Evolutionary conservation across 2,797 vertebrate species (phyloP).

Genomic region (Scolopax rusticola): DNA sequence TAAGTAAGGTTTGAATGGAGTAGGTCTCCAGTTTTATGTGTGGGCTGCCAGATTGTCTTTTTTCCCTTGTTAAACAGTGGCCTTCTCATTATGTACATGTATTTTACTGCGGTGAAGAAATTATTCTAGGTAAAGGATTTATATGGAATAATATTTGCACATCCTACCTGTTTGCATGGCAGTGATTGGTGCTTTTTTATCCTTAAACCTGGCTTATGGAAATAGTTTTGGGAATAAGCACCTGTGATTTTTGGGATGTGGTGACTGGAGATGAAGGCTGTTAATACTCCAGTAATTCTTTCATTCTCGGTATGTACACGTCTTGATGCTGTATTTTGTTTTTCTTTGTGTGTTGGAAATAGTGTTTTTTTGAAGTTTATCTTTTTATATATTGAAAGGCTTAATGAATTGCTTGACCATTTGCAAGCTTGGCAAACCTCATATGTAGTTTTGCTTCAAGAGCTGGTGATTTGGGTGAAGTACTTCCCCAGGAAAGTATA

Average conservation of each 20-base stretch:
- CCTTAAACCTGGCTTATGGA: not conserved
- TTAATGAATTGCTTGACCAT: not conserved
- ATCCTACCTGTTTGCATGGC: accelerated
- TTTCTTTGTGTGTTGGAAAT: not conserved
- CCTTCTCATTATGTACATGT: accelerated
- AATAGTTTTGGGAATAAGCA: not conserved
- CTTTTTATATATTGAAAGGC: not conserved
- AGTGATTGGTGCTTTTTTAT: not conserved
- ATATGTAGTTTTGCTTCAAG: not conserved
- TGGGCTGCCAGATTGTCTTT: not conserved
- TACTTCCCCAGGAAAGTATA: not conserved
- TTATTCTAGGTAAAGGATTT: not conserved
- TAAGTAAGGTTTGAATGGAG: not conserved
- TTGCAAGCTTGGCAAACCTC: not conserved
- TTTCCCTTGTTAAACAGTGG: not conserved
- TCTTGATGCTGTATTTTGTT: not conserved
- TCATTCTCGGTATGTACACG: not conserved
- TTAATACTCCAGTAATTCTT: not conserved
- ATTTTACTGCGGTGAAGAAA: not conserved
- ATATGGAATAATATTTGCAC: not conserved
- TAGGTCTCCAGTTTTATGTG: not conserved
- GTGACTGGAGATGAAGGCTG: not conserved
- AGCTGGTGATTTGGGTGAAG: not conserved
- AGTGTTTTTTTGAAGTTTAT: not conserved
- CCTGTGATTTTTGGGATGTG: not conserved